Base-by-base conservation (phyloP, 2,113 vertebrate genomes). In the Corynorhinus townsendii region DNA sequence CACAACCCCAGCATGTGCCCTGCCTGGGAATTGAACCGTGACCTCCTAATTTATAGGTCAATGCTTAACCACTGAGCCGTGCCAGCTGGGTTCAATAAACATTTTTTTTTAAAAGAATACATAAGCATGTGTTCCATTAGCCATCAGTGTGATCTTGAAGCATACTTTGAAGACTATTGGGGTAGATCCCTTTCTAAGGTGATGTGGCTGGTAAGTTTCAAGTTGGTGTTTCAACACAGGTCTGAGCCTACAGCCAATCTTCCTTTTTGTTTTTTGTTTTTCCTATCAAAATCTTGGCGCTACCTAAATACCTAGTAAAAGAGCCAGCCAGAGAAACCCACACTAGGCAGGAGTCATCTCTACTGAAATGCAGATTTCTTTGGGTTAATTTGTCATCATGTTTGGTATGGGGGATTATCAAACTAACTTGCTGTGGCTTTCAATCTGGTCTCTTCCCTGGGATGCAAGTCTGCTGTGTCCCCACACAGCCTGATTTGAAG, bases 281-380 rank as follows among this genome's bases (percentile, higher is more conserved):
- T 2, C 7, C 19, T 72, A 20, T 64, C 7, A 38, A 69, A 90
- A 59, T 66, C 20, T 45, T 80, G 30, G 72, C 26, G 43, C 16
- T 43, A 14, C 15, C 38, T 75, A 9, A 71, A n/a, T 81, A 38
- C 10, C 15, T 17, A 35, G 19, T 22, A 45, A 87, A 83, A 76
- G 30, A 87, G 16, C 17, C 80, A 76, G 16, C 7, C 64, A 49
- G 8, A 69, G 72, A 85, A 85, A 59, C 11, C 1, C 76, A 91
- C 0, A 8, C 0, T 7, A 38, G 38, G 33, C 15, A 76, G 26
- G 45, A 7, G 2, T 75, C 24, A n/a, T n/a, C 56, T 40, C 43
- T 86, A 9, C 9, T 81, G 22, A 47, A 81, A 66, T 45, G 28
- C 4, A 84, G 47, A 28, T 84, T 91, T 86, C 77, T 79, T 79